Conservation (phyloP, 2,113 vertebrate species). For the Sander lucioperca region DNA sequence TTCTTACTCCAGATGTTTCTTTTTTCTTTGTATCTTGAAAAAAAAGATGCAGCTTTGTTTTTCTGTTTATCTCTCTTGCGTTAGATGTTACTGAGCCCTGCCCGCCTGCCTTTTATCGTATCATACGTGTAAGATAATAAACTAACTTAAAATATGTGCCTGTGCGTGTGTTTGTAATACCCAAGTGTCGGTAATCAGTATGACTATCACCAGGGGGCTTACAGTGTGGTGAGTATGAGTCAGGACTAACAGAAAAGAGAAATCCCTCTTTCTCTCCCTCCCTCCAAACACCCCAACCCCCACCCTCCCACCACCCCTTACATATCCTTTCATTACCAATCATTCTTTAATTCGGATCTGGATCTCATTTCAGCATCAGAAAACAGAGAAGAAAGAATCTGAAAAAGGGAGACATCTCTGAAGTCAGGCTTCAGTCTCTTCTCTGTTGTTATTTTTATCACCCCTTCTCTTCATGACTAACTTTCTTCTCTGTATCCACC, state of each 20-base stretch:
- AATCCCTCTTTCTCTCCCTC: slow-evolving; percentile 43
- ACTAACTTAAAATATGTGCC: slow-evolving; percentile 60
- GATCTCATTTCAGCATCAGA: slow-evolving; percentile 81
- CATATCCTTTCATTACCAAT: slow-evolving; percentile 81
- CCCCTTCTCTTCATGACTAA: slow-evolving; percentile 63
- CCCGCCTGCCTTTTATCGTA: slow-evolving; percentile 36
- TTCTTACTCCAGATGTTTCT: slow-evolving; percentile 1
- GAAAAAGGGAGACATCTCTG: slow-evolving; percentile 68
- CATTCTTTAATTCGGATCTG: slow-evolving; percentile 81
- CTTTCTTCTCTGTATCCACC: slow-evolving; percentile 61
- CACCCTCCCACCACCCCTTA: slow-evolving; percentile 10
- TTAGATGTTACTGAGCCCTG: slow-evolving; percentile 10
- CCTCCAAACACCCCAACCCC: slow-evolving; percentile 8
- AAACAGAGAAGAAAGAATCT: slow-evolving; percentile 54
- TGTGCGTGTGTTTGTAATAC: slow-evolving; percentile 64
- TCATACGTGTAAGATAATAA: slow-evolving; percentile 53
- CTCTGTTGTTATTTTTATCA: slow-evolving; percentile 80
- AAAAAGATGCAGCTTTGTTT: slow-evolving; percentile 7
- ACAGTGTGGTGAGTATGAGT: slow-evolving; percentile 74
- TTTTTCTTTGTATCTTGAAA: not conserved
- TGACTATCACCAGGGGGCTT: slow-evolving; percentile 72
- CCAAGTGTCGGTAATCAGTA: slow-evolving; percentile 75
- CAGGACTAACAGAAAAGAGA: slow-evolving; percentile 71
- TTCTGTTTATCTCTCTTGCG: slow-evolving; percentile 32
- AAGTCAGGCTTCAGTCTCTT: slow-evolving; percentile 69